Conservation (phyloP, 2,888 invertebrate genomes). For the Panzeria rudis region DNA sequence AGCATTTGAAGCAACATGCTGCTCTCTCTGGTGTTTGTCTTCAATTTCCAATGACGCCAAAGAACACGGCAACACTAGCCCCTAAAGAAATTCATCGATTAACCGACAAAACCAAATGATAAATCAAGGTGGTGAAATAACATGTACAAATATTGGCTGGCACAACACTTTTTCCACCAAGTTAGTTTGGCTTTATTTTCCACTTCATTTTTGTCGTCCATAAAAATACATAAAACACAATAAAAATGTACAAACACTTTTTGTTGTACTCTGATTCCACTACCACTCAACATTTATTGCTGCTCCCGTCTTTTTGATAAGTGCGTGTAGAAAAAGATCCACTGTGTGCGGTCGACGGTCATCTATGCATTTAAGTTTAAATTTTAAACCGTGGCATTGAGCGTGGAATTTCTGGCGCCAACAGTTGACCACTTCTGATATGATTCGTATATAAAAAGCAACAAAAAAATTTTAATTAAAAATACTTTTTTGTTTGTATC, state of each 20-base stretch:
- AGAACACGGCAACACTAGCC: slow-evolving; percentile 8
- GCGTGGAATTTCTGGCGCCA: slow-evolving; percentile 71
- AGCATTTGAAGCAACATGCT: no score
- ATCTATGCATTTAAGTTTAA: slow-evolving; percentile 29
- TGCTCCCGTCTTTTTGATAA: slow-evolving; percentile 57
- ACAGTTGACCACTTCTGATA: slow-evolving; percentile 67
- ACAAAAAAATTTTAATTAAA: slow-evolving; percentile 67
- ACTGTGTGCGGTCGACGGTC: slow-evolving; percentile 68
- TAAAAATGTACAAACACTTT: slow-evolving; percentile 14
- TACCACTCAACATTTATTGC: slow-evolving; percentile 27
- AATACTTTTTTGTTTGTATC: slow-evolving; percentile 33
- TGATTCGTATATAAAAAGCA: slow-evolving; percentile 48
- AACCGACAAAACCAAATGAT: background rate
- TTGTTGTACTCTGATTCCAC: slow-evolving; percentile 37
- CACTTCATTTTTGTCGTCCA: background rate
- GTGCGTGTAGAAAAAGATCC: slow-evolving; percentile 33
- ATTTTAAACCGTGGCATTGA: slow-evolving; percentile 56
- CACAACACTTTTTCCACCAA: slow-evolving; percentile 41
- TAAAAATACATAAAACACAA: slow-evolving; percentile 1
- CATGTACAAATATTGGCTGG: slow-evolving; percentile 56
- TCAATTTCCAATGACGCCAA: background rate
- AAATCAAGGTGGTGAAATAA: slow-evolving; percentile 57
- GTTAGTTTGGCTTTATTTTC: slow-evolving; percentile 6
- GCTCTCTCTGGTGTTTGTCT: no score
- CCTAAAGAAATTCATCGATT: slow-evolving; percentile 16